A percentile compares a stretch with the other conserved stretches of the same genome.
phyloP scores from a whole-genome alignment of 1,140 invertebrate species.

The Lineus longissimus region DNA sequence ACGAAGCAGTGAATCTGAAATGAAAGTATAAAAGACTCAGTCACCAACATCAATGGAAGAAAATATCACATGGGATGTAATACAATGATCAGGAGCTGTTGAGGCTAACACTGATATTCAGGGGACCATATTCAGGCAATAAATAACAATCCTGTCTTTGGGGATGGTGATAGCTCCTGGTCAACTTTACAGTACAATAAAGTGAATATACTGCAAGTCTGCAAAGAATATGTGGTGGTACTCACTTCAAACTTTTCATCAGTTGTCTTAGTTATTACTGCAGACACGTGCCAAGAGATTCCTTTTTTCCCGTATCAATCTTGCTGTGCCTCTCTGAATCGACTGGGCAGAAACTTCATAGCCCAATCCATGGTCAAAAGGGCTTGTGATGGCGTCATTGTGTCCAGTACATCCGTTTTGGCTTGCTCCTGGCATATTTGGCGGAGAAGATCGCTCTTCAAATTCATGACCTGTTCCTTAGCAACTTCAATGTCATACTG shows the following conservation, averaged over 20 bases:
- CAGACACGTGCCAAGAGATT: background rate
- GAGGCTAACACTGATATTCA: no score
- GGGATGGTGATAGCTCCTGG: background rate
- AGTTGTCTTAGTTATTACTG: background rate
- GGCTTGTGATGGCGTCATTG: background rate
- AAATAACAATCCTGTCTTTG: no score
- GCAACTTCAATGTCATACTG: background rate
- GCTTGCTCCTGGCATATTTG: background rate
- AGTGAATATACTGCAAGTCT: no score
- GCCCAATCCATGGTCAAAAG: slow-evolving; percentile 4
- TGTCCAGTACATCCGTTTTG: background rate
- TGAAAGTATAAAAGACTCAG: background rate
- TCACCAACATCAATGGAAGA: background rate
- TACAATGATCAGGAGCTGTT: background rate
- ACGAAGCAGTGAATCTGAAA: slow-evolving; percentile 2
- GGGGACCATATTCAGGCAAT: no score
- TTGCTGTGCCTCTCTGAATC: background rate
- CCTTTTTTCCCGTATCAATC: slow-evolving; percentile 6
- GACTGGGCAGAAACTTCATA: background rate
- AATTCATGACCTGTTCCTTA: background rate
- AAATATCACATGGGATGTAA: background rate
- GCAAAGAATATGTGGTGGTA: background rate
- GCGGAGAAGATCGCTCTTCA: background rate
- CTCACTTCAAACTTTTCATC: background rate
- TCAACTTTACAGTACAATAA: no score